Evolutionary conservation across 2,888 invertebrate species (phyloP), one percentile per base, ranked within the genome.

Genomic region (Brachyopa scutellaris): DNA sequence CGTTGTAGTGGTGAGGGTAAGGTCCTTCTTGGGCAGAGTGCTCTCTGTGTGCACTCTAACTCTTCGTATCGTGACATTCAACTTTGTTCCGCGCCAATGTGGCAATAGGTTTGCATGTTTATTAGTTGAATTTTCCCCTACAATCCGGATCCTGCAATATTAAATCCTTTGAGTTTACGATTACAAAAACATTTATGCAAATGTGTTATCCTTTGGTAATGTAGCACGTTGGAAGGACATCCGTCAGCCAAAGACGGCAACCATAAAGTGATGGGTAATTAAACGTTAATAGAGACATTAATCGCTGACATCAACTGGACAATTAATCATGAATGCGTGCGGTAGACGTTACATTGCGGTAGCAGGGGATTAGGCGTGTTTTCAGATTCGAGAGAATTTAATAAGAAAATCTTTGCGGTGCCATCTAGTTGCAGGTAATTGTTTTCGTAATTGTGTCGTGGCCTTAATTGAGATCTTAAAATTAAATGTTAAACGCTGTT

Each of bases 271-370:
- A 42, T 66, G 29, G 21, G 21, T 51, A 31, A 15, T 29, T 53
- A 31, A 29, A 31, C n/a, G 31, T 21, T 31, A 40, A 42, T 40
- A 5, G 51, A 8, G 17, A 29, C 17, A 51, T 29, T 40, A 40
- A 19, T 13, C n/a, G 19, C 40, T 38, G 40, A 21, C 40, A 53
- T 29, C 9, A 26, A 9, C 17, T 29, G 15, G n/a, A n/a, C 59
- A 59, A 38, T 55, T 55, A 55, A 33, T 9, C 13, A 55, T 38
- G 36, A 36, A 55, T 17, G 36, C 6, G 38, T n/a, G n/a, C n/a
- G n/a, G n/a, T n/a, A n/a, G n/a, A n/a, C n/a, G n/a, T n/a, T n/a
- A n/a, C n/a, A n/a, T n/a, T n/a, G n/a, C n/a, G n/a, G n/a, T n/a
- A n/a, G n/a, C n/a, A n/a, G n/a, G n/a, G n/a, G n/a, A n/a, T n/a